Evolutionary conservation across 2,888 invertebrate genomes (phyloP).

Genomic region (Lasioglossum zephyrum): DNA sequence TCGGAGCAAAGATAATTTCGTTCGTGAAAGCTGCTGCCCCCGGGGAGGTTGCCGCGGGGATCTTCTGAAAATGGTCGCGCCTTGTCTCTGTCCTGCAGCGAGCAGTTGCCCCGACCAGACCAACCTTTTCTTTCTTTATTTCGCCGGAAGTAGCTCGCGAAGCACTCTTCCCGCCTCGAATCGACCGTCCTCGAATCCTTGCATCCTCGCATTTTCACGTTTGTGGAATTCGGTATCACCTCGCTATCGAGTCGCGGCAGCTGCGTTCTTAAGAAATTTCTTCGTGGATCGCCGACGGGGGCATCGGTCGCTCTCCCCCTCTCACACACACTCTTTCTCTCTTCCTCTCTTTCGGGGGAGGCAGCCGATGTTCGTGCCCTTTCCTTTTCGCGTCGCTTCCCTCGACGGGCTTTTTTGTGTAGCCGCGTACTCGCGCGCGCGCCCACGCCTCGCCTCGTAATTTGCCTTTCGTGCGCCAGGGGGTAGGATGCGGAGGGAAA

Average conservation of each 20-base stretch:
- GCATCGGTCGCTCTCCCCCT: not conserved
- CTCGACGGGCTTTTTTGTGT: not conserved
- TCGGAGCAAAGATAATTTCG: constrained; percentile 44
- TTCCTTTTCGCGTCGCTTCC: not conserved
- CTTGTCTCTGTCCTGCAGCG: constrained; percentile 1
- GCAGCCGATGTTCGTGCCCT: not conserved
- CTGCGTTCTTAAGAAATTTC: constrained; percentile 12
- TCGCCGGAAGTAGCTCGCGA: constrained; percentile 2
- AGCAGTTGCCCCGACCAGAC: constrained; percentile 2
- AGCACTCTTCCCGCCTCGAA: not conserved
- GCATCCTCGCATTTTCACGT: not conserved
- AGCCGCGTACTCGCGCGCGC: not conserved
- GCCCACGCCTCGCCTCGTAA: constrained; percentile 32
- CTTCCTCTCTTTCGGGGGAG: not conserved
- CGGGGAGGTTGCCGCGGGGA: constrained; percentile 5
- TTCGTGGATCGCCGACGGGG: not conserved
- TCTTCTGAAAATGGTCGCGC: constrained; percentile 20
- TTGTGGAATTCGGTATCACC: constrained; percentile 22
- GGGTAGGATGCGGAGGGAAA: constrained; percentile 28
- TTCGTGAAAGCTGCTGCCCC: constrained; percentile 25
- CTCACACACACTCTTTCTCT: not conserved
- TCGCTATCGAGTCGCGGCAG: constrained; percentile 30
- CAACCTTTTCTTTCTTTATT: constrained; percentile 44
- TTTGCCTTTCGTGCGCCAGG: constrained; percentile 42
- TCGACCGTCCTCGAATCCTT: constrained; percentile 9